These are phyloP conservation scores for Lochmaea crataegi DNA, from an alignment of 2,888 invertebrate genomes.

Conservation along the genomic window DNA sequence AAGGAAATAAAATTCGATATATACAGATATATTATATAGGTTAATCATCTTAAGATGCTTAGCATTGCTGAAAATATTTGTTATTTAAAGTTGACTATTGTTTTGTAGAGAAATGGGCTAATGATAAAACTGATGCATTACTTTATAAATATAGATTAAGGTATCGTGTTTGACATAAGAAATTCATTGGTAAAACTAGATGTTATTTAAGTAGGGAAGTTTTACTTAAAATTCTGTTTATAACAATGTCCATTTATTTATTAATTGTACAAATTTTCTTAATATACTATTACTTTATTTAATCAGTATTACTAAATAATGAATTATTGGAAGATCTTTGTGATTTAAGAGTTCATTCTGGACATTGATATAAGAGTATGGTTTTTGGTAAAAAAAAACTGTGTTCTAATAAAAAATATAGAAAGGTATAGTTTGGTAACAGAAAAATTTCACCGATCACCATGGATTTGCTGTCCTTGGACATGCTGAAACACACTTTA, in stretches of 20 bases:
- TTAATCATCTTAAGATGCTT: background rate
- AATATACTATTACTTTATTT: constrained; percentile 35
- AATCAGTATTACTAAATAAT: constrained; percentile 46
- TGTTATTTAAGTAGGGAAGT: constrained; percentile 62
- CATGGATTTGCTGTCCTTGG: constrained; percentile 53
- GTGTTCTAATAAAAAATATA: constrained; percentile 54
- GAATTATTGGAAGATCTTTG: constrained; percentile 15
- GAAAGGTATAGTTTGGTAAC: constrained; percentile 57
- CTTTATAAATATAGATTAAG: constrained; percentile 55
- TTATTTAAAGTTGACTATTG: constrained; percentile 3
- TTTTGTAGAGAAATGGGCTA: constrained; percentile 22
- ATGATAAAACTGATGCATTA: constrained; percentile 48
- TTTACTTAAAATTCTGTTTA: constrained; percentile 54
- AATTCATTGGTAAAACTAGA: constrained; percentile 63
- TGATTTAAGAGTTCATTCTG: constrained; percentile 36
- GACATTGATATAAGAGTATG: constrained; percentile 49
- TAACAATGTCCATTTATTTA: constrained; percentile 52
- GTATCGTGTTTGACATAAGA: constrained; percentile 61
- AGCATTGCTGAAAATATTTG: background rate
- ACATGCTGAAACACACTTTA: constrained; percentile 56
- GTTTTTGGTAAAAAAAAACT: constrained; percentile 46
- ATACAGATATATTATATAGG: no score
- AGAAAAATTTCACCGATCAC: constrained; percentile 49
- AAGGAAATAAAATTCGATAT: background rate
- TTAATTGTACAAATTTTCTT: constrained; percentile 36